Conservation (phyloP, 1,140 invertebrate species). For the Cotesia glomerata region DNA sequence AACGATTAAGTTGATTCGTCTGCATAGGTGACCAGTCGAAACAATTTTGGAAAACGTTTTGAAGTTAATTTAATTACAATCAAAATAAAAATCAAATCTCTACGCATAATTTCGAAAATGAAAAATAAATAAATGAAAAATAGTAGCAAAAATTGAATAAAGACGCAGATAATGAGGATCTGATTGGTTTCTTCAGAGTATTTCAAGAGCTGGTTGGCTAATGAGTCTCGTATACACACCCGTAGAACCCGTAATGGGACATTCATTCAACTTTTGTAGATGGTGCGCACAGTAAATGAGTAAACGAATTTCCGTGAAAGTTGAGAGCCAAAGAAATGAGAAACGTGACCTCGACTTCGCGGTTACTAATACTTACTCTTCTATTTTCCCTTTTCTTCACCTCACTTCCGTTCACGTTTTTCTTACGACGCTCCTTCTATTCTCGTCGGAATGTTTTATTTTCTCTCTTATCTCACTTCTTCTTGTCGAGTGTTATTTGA, state of each 20-base stretch:
- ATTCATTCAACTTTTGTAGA: conserved; percentile 10
- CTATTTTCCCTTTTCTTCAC: background rate
- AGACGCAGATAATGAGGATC: too few species aligned
- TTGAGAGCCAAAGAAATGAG: conserved; percentile 1
- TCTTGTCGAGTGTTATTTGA: background rate
- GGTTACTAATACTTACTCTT: background rate
- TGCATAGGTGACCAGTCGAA: too few species aligned
- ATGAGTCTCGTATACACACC: too few species aligned
- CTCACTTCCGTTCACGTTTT: background rate
- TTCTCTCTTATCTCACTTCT: background rate
- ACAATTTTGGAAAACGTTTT: too few species aligned
- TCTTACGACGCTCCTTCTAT: background rate
- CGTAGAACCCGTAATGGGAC: background rate
- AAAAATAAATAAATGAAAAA: too few species aligned
- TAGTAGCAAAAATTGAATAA: too few species aligned
- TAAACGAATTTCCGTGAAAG: conserved; percentile 16
- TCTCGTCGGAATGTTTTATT: background rate
- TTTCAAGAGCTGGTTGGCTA: too few species aligned
- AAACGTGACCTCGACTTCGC: conserved; percentile 19
- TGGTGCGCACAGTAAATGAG: conserved; percentile 3
- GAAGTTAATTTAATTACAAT: too few species aligned
- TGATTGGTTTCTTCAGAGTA: too few species aligned
- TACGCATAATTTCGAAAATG: too few species aligned
- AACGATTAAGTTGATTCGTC: too few species aligned
- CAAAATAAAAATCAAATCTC: too few species aligned